Base-by-base conservation (phyloP, 92 coral and sea anemone genomes). In the Epizoanthus stellaris region DNA sequence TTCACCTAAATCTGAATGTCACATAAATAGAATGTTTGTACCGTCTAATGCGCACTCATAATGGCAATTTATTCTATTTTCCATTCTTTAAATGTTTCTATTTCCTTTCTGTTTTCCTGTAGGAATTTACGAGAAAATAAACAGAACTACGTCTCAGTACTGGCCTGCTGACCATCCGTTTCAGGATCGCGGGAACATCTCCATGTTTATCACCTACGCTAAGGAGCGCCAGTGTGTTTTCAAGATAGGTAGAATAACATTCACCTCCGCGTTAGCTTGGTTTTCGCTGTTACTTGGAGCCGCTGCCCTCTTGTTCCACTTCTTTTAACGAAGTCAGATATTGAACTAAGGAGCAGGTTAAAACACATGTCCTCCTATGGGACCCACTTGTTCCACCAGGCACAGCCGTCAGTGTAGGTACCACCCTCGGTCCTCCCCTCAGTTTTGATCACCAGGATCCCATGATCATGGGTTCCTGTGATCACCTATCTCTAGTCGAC, bases 251-350 rank as follows among this genome's bases (percentile, higher is more conserved):
- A 69, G 90, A 74, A 81, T 91, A 40, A 92, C 93, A 17, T 94
- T 94, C 64, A 92, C 89, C 38, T 86, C 93, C 6, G 82, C 88
- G n/a, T 80, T 92, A 3, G 98, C 98, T 11, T 92, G 98, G 98
- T 56, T 94, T 19, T 94, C 98, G 1, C 75, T 91, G 53, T 85
- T 92, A 14, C 92, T 92, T 54, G 95, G 95, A 6, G 85, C 88
- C 9, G 84, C 76, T 15, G 95, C 91, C 3, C 84, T 92, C 21
- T 69, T 87, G 43, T 92, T 80, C 54, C 89, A 90, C 70, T 92
- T 92, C 83, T 84, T 87, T 81, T 60, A 81, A 47, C 21, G 2
- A 13, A 57, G 0, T 43, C 77, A 30, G 34, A 30, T 30, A 30
- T 30, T 30, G 34, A 30, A 30, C 34, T 30, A 30, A 30, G 34